Evolutionary conservation across 1,140 invertebrate genomes (phyloP).

Genomic region (Drosophila kohkoa): DNA sequence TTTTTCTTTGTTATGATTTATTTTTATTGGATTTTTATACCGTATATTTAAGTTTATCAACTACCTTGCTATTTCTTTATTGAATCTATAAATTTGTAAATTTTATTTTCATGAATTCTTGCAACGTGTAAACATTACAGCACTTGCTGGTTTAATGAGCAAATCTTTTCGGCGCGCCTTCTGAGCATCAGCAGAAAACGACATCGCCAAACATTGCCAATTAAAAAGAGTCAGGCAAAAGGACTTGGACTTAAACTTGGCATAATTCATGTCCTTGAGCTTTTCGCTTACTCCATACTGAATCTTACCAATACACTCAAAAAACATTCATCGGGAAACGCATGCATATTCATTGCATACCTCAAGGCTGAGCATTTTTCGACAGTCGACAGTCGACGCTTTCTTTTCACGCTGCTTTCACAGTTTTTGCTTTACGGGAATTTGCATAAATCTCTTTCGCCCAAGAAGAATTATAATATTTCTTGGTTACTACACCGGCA

Average conservation of each 20-base stretch:
- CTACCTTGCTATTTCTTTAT: not conserved
- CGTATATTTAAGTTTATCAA: too few relatives aligned
- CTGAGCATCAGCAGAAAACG: slow-evolving; percentile 61
- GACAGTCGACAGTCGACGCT: slow-evolving; percentile 5
- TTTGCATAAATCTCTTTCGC: slow-evolving; percentile 60
- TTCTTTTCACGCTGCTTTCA: slow-evolving; percentile 30
- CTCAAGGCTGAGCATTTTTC: slow-evolving; percentile 29
- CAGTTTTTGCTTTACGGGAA: slow-evolving; percentile 25
- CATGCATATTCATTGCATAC: slow-evolving; percentile 59
- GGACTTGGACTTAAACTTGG: slow-evolving; percentile 34
- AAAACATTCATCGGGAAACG: slow-evolving; percentile 2
- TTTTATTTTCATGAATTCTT: not conserved
- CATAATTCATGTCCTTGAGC: slow-evolving; percentile 63
- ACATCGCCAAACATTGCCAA: slow-evolving; percentile 61
- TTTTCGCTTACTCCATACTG: slow-evolving; percentile 7
- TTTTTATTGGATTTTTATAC: too few relatives aligned
- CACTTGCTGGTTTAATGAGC: slow-evolving; percentile 70
- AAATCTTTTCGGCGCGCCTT: slow-evolving; percentile 67
- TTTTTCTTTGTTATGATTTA: too few relatives aligned
- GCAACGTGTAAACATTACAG: slow-evolving; percentile 13
- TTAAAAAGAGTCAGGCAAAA: slow-evolving; percentile 45
- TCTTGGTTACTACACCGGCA: slow-evolving; percentile 30
- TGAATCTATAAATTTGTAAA: not conserved
- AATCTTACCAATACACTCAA: not conserved
- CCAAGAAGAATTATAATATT: slow-evolving; percentile 39